Conservation (phyloP, 2,888 invertebrate species). For the Drosophila multiciliata region DNA sequence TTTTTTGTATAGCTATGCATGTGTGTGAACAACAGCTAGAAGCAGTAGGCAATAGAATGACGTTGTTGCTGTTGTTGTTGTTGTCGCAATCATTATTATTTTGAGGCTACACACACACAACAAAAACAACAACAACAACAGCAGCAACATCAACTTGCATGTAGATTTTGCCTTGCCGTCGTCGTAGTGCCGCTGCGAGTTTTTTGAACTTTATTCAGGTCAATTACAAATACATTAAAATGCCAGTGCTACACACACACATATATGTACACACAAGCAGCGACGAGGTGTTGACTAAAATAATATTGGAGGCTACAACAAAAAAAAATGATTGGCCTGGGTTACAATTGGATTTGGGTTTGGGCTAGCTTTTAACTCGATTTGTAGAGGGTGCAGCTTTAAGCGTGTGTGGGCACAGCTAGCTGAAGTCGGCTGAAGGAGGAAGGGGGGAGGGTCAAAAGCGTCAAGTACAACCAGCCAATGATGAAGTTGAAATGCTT, state of each 20-base stretch:
- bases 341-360: slow-evolving; percentile 32
- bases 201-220: slow-evolving; percentile 85
- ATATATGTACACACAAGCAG: slow-evolving; percentile 5
- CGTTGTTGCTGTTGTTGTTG: slow-evolving; percentile 47
- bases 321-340: slow-evolving; percentile 28
- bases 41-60: slow-evolving; percentile 31
- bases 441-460: slow-evolving; percentile 28
- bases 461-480: slow-evolving; percentile 71
- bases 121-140: slow-evolving; percentile 18
- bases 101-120: slow-evolving; percentile 67
- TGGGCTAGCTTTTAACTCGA: slow-evolving; percentile 2
- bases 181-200: slow-evolving; percentile 69
- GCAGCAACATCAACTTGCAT: slow-evolving; percentile 51
- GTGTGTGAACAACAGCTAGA: slow-evolving; percentile 34
- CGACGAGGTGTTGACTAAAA: slow-evolving; percentile 76
- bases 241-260: slow-evolving; percentile 67
- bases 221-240: slow-evolving; percentile 84
- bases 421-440: neutral
- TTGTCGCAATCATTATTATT: slow-evolving; percentile 81
- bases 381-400: slow-evolving; percentile 11
- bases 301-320: slow-evolving; percentile 79
- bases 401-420: neutral
- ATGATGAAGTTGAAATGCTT: slow-evolving; percentile 42
- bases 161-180: slow-evolving; percentile 78
- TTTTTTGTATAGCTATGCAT: slow-evolving; percentile 16